phyloP scores from a whole-genome alignment of 2,888 invertebrate species.

The Cyaniris semiargus region DNA sequence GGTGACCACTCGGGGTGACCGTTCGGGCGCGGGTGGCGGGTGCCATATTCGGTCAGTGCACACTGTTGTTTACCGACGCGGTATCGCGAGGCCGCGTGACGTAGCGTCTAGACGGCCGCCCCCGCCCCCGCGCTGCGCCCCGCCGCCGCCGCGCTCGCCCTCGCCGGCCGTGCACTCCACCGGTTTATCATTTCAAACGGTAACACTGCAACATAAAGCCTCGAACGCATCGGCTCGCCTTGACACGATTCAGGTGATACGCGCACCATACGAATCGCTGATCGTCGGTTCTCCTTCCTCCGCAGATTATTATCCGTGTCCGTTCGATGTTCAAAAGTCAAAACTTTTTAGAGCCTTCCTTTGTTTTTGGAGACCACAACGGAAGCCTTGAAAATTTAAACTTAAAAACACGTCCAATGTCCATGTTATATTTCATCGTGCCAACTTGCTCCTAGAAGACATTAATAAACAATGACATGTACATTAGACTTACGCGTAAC shows the following conservation, averaged over 20 bases:
- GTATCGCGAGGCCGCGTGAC: slow-evolving; percentile 83
- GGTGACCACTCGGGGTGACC: slow-evolving; percentile 54
- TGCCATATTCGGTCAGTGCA: slow-evolving; percentile 80
- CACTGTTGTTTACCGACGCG: slow-evolving; percentile 80
- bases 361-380: neutral
- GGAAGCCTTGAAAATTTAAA: neutral
- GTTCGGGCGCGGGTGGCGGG: slow-evolving; percentile 57
- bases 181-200: slow-evolving; percentile 76
- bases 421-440: too few species aligned
- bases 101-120: slow-evolving; percentile 78
- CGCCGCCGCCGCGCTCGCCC: slow-evolving; percentile 50
- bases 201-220: slow-evolving; percentile 66
- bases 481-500: too few species aligned
- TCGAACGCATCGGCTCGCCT: slow-evolving; percentile 46
- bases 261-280: slow-evolving; percentile 29
- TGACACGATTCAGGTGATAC: slow-evolving; percentile 42
- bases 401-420: too few species aligned
- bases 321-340: neutral
- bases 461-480: too few species aligned
- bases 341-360: neutral
- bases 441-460: neutral
- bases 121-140: slow-evolving; percentile 52
- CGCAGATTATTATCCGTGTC: neutral
- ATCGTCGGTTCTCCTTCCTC: neutral
- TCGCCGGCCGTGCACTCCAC: slow-evolving; percentile 72